A percentile compares a stretch with the other conserved stretches of the same genome.
Conservation (phyloP, 2,888 invertebrate species). For the Thyatira batis region DNA sequence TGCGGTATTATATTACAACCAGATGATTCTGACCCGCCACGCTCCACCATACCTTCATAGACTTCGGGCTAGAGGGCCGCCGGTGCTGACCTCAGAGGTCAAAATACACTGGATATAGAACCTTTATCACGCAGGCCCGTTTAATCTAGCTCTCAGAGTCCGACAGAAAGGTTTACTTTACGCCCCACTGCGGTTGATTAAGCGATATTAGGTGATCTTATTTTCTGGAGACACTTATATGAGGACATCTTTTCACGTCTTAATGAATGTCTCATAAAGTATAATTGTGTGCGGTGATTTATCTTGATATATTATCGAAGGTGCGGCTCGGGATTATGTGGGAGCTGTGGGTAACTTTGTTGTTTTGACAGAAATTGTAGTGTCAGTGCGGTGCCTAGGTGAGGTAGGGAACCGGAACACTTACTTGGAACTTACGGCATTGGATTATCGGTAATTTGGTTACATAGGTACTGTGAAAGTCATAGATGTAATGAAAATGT, state of each 20-base stretch:
- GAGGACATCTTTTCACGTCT: conserved; percentile 43
- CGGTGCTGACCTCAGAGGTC: conserved; percentile 33
- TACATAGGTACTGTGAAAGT: not conserved
- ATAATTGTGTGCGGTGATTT: conserved; percentile 38
- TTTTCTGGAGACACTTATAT: conserved; percentile 55
- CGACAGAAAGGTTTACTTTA: conserved; percentile 58
- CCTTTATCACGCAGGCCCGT: conserved; percentile 70
- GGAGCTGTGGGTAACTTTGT: not conserved
- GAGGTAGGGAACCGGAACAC: not conserved
- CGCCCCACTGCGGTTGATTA: conserved; percentile 60
- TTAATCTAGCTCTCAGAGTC: conserved; percentile 77
- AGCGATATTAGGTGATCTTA: conserved; percentile 64
- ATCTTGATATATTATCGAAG: conserved; percentile 16
- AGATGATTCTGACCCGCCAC: conserved; percentile 39
- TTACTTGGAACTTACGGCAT: not conserved
- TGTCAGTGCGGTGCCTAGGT: not conserved
- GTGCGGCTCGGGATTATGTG: conserved; percentile 12
- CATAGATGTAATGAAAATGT: no score
- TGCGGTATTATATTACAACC: conserved; percentile 64
- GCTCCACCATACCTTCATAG: conserved; percentile 25
- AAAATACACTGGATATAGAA: conserved; percentile 44
- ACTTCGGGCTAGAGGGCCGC: conserved; percentile 13
- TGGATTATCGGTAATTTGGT: not conserved
- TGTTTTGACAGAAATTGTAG: not conserved
- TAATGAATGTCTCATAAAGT: conserved; percentile 51